A percentile compares a stretch with the other conserved stretches of the same genome.
Conservation (phyloP, 2,797 vertebrate genomes). For the Limnodromus scolopaceus region DNA sequence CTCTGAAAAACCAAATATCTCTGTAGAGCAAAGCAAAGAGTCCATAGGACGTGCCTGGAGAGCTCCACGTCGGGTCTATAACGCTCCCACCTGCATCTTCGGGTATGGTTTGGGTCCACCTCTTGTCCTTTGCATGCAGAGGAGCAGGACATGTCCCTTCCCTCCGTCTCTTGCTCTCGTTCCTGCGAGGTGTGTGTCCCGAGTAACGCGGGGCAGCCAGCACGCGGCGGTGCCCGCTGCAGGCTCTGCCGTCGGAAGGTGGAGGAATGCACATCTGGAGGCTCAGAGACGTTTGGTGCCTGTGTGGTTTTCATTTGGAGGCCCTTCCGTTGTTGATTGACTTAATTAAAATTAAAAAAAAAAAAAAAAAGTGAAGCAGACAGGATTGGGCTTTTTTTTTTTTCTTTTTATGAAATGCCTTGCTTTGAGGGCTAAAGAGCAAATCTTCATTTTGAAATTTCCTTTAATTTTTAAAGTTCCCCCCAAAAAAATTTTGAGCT, state of each 20-base stretch:
- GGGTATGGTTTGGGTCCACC: background rate
- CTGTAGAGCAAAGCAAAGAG: background rate
- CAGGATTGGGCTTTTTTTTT: background rate
- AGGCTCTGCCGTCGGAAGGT: background rate
- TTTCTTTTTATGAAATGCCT: background rate
- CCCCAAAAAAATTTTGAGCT: background rate
- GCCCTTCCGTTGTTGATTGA: constrained; percentile 1
- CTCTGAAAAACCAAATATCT: background rate
- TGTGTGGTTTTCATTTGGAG: constrained; percentile 38
- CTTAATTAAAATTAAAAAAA: background rate
- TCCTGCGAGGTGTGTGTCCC: background rate
- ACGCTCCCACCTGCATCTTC: rapidly evolving
- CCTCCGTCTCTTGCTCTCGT: rapidly evolving
- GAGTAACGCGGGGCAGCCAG: background rate
- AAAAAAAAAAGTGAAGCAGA: background rate
- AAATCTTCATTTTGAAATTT: background rate
- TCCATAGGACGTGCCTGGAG: rapidly evolving
- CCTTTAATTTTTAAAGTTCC: background rate
- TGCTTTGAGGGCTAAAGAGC: background rate
- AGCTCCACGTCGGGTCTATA: background rate
- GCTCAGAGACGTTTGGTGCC: background rate
- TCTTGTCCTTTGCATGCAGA: rapidly evolving
- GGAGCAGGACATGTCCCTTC: background rate
- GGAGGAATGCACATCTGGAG: constrained; percentile 33
- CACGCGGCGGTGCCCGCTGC: rapidly evolving